Conservation (phyloP, 1,140 invertebrate genomes). For the Elymnias hypermnestra region DNA sequence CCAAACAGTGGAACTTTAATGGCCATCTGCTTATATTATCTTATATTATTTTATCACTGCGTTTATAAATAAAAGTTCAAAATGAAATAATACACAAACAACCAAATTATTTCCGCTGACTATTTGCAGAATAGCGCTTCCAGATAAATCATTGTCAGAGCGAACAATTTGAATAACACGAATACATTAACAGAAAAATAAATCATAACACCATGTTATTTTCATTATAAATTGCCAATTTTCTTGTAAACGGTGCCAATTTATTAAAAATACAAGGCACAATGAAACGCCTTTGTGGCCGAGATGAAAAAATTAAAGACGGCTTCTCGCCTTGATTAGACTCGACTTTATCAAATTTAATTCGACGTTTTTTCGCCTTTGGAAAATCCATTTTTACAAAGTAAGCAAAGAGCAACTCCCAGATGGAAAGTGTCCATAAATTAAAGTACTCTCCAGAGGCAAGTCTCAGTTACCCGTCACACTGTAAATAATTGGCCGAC, state of each 20-base stretch:
- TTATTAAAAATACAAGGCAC: constrained; percentile 10
- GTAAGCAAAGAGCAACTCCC: constrained; percentile 26
- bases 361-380: constrained; percentile 20
- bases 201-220: background rate
- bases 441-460: constrained; percentile 40
- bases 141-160: no score
- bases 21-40: no score
- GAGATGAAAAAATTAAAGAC: constrained; percentile 15
- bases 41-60: no score
- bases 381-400: constrained; percentile 26
- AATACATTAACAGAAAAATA: no score
- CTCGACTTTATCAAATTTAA: constrained; percentile 28
- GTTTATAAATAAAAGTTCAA: no score
- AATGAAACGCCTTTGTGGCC: constrained; percentile 7
- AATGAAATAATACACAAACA: no score
- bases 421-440: constrained; percentile 35
- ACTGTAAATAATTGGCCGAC: constrained; percentile 51
- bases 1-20: no score
- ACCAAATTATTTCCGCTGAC: no score
- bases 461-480: constrained; percentile 46
- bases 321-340: constrained; percentile 25
- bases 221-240: constrained; percentile 7
- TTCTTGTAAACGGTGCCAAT: constrained; percentile 1
- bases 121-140: no score
- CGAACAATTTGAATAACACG: no score